Percentiles rank a stretch among this genome's conserved stretches.
These are phyloP conservation scores for Danaus plexippus DNA, from an alignment of 1,140 invertebrate genomes.

Conservation along the genomic window DNA sequence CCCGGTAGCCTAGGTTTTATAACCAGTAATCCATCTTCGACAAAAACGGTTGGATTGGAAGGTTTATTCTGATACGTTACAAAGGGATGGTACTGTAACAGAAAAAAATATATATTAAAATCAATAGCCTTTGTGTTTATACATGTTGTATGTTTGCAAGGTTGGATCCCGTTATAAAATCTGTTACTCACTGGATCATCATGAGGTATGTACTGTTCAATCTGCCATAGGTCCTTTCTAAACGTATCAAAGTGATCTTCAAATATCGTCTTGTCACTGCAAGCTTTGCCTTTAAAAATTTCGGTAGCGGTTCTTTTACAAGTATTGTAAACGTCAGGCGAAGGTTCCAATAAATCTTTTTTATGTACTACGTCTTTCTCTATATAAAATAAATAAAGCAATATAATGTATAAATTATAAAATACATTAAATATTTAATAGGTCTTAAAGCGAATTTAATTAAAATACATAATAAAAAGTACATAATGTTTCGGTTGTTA, in stretches of 20 bases:
- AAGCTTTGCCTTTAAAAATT: conserved; percentile 16
- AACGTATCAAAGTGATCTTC: conserved; percentile 36
- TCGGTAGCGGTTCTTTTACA: no score
- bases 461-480: no score
- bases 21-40: conserved; percentile 25
- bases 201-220: conserved; percentile 36
- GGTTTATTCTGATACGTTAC: conserved; percentile 36
- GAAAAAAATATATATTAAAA: not conserved
- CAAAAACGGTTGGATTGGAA: conserved; percentile 24
- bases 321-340: no score
- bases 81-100: conserved; percentile 42
- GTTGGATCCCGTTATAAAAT: not conserved
- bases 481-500: no score
- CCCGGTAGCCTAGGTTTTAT: conserved; percentile 38
- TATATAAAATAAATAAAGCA: no score
- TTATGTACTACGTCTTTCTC: no score
- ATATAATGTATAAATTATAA: no score
- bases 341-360: no score
- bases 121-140: no score
- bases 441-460: no score
- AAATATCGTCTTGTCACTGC: conserved; percentile 35
- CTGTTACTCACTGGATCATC: conserved; percentile 26
- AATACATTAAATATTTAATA: no score
- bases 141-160: not conserved
- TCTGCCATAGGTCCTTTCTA: conserved; percentile 33